Evolutionary conservation across 2,113 vertebrate species (phyloP), one percentile per base, ranked within the genome.

Genomic region (Nannospalax galili): DNA sequence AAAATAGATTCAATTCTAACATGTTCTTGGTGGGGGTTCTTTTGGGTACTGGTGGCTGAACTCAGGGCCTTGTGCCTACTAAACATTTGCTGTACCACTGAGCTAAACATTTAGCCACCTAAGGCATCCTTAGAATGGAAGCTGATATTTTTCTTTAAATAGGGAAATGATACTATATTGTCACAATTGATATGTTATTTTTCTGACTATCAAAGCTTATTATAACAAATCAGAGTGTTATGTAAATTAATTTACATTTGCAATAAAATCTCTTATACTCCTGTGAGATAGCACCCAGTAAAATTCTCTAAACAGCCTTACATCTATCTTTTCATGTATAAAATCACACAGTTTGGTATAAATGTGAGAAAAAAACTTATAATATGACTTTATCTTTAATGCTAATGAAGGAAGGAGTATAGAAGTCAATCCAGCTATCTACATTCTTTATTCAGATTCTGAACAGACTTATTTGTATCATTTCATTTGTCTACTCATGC

Each of bases 221-320:
- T 64, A 62, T 11, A 82, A 80, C 35, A 60, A 91, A 64, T 88
- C 73, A 58, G 69, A 70, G 7, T 24, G 30, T 9, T 28, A 45
- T 60, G 35, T 42, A 42, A 93, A 86, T 72, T 5, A 81, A 85
- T 17, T 64, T 72, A 75, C 20, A 89, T 92, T 86, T 67, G 58
- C 81, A 64, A 28, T 56, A 74, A 77, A 95, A 62, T 62, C 15
- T 88, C 4, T 60, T 8, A 88, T 67, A 86, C 56, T 73, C 37
- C 8, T 20, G 3, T 92, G 70, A 77, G 65, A 70, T 3, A 37
- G 40, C 70, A 90, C 64, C 10, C n/a, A 93, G 60, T 58, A 69
- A 58, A 9, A 79, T 74, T 75, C 72, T 84, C 7, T 64, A 64
- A 19, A 42, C 15, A 82, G 10, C 37, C 40, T 62, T 64, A 56